Percentiles rank a stretch among this genome's conserved stretches.
Evolutionary conservation across 2,888 invertebrate species (phyloP).

Genomic region (Drosophila meridiana): DNA sequence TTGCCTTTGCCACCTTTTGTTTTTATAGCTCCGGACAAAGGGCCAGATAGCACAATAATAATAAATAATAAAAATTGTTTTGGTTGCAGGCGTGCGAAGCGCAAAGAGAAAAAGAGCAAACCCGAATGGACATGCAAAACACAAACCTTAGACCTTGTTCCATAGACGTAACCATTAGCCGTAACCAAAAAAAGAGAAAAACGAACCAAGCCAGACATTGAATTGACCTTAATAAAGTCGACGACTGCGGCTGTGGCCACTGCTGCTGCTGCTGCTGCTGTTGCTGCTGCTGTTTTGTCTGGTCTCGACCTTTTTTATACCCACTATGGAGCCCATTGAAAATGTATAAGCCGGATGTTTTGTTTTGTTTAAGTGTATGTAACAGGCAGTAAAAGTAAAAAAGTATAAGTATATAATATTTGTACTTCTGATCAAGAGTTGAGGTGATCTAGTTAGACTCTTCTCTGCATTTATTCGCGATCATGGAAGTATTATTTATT

Average conservation of each 20-base stretch:
- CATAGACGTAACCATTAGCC: slow-evolving; percentile 68
- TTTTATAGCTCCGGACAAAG: slow-evolving; percentile 39
- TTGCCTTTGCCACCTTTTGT: slow-evolving; percentile 19
- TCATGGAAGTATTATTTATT: no score
- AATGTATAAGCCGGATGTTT: not conserved
- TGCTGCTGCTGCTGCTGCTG: slow-evolving; percentile 21
- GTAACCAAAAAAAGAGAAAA: slow-evolving; percentile 49
- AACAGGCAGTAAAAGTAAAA: not conserved
- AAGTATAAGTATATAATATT: no score
- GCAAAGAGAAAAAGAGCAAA: slow-evolving; percentile 25
- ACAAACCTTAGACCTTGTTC: slow-evolving; percentile 40
- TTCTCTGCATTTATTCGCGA: no score
- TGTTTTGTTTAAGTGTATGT: not conserved
- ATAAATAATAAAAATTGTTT: slow-evolving; percentile 61
- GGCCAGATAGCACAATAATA: slow-evolving; percentile 52
- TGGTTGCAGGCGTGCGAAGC: slow-evolving; percentile 40
- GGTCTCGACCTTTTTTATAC: slow-evolving; percentile 49
- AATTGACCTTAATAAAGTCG: slow-evolving; percentile 80
- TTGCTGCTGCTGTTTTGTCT: slow-evolving; percentile 24
- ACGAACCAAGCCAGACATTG: slow-evolving; percentile 65
- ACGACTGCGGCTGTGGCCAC: slow-evolving; percentile 45
- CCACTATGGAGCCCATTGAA: not conserved
- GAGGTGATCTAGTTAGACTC: not conserved
- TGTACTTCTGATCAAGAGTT: no score
- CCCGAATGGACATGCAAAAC: slow-evolving; percentile 58